Evolutionary conservation across 2,888 invertebrate genomes (phyloP).

Genomic region (Tyria jacobaeae): DNA sequence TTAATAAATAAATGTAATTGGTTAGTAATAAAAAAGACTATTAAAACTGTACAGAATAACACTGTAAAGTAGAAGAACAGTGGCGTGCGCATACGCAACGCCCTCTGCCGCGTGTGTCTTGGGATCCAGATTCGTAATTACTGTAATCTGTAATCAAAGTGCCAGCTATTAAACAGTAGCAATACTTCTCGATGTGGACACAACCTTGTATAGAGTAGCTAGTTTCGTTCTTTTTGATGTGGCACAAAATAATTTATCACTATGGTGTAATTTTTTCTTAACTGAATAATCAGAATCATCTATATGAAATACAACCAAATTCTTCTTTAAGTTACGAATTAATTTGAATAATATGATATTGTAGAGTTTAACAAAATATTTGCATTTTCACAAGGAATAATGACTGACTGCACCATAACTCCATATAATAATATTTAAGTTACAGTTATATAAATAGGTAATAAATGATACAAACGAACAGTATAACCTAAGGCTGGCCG

Average conservation of each 20-base stretch:
- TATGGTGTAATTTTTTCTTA: no score
- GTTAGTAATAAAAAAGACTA: constrained; percentile 2
- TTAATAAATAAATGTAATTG: constrained; percentile 3
- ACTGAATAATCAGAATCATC: constrained; percentile 9
- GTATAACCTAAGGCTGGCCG: not conserved
- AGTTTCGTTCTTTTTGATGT: no score
- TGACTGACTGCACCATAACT: no score
- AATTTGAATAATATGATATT: no score
- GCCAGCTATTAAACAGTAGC: constrained; percentile 72
- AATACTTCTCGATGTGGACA: constrained; percentile 41
- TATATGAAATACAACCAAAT: no score
- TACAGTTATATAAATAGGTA: not conserved
- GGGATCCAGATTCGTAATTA: constrained; percentile 64
- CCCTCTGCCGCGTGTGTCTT: constrained; percentile 47
- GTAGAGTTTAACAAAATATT: no score
- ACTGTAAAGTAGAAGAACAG: constrained; percentile 12
- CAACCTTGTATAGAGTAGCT: constrained; percentile 37
- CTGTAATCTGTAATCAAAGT: constrained; percentile 70
- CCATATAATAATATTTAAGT: constrained; percentile 29
- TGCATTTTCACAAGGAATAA: no score
- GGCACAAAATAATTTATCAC: no score
- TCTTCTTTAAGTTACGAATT: no score
- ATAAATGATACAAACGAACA: not conserved
- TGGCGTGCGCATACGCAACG: constrained; percentile 52
- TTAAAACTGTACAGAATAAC: constrained; percentile 23